These are phyloP conservation scores for Chiridota heheva DNA, from an alignment of 35 echinoderm and acorn worm genomes.

Conservation along the genomic window DNA sequence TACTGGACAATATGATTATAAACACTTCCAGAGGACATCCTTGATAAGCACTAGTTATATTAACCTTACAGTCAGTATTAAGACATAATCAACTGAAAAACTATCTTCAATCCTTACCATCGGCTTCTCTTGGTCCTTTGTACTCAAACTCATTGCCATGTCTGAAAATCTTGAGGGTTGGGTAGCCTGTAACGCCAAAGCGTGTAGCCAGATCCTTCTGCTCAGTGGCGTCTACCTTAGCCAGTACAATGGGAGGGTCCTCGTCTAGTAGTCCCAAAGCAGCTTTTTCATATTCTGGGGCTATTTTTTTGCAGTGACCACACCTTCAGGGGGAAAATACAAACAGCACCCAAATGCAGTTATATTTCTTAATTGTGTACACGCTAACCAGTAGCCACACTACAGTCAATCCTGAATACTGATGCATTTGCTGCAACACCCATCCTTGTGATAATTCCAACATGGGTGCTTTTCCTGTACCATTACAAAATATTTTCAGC, in stretches of 20 bases:
- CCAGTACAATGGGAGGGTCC: conserved; percentile 68
- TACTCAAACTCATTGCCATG: conserved; percentile 85
- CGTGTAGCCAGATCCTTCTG: conserved; percentile 55
- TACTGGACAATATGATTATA: no score
- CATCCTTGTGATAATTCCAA: no score
- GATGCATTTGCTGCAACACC: no score
- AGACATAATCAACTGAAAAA: no score
- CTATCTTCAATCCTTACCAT: conserved; percentile 69
- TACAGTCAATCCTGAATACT: not conserved
- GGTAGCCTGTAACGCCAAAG: conserved; percentile 82
- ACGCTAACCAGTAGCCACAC: not conserved
- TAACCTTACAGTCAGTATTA: no score
- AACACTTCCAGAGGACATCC: no score
- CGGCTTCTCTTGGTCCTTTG: conserved; percentile 77
- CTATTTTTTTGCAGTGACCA: conserved; percentile 93
- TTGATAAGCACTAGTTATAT: no score
- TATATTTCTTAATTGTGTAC: not conserved
- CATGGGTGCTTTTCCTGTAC: no score
- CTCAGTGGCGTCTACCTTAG: conserved; percentile 92
- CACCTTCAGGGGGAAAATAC: conserved; percentile 61
- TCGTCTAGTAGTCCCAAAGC: conserved; percentile 40
- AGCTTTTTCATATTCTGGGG: conserved; percentile 79
- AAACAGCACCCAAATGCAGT: not conserved
- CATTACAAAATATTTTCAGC: no score
- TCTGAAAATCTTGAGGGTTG: conserved; percentile 83